Evolutionary conservation across 2,797 vertebrate species (phyloP).

Genomic region (Acropternis orthonyx): DNA sequence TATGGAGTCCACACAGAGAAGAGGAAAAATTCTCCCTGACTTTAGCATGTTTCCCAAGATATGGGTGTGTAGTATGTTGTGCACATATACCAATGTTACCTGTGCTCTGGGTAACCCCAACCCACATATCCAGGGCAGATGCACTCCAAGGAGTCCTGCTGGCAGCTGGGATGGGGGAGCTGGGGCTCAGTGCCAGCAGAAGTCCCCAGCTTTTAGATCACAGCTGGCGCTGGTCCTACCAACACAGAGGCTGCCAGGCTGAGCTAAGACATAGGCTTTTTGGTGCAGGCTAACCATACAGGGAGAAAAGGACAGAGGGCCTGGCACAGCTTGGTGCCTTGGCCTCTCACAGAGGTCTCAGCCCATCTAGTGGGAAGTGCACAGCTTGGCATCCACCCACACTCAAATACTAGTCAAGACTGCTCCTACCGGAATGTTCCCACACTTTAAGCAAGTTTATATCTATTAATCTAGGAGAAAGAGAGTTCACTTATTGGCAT

Average conservation of each 20-base stretch:
- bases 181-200: neutral
- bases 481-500: neutral
- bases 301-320: neutral
- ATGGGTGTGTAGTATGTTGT: fast-evolving
- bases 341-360: neutral
- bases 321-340: fast-evolving
- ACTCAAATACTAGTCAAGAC: neutral
- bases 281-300: neutral
- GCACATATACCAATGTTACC: fast-evolving
- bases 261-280: neutral
- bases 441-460: neutral
- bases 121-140: neutral
- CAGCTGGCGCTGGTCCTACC: neutral
- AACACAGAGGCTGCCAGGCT: neutral
- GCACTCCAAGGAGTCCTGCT: neutral
- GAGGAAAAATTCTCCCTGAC: neutral
- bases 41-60: neutral
- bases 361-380: neutral
- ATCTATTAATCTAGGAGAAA: neutral
- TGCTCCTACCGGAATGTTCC: neutral
- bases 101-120: neutral
- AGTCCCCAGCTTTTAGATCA: neutral
- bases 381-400: neutral
- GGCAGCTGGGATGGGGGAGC: neutral
- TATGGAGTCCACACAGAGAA: neutral